phyloP scores from a whole-genome alignment of 2,113 vertebrate genomes.

The Cyrtonyx montezumae region DNA sequence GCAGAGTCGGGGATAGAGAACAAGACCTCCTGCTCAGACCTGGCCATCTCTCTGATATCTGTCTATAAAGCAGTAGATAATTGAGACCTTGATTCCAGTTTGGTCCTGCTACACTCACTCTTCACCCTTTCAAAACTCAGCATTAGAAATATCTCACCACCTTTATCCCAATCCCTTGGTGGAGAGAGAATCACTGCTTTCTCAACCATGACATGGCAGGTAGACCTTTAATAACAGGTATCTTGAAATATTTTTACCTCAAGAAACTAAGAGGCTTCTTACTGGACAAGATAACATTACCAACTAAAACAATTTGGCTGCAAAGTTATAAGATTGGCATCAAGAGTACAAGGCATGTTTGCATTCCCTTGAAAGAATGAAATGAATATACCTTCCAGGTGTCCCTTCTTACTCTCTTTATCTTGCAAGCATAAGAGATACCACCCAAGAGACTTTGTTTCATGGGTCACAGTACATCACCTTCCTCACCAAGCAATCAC shows the following conservation, averaged over 20 bases:
- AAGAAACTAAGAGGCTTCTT: neutral
- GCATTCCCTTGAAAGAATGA: neutral
- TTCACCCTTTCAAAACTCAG: neutral
- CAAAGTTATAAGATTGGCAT: neutral
- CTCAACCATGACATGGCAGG: rapidly evolving
- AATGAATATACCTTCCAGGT: neutral
- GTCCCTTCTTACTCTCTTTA: neutral
- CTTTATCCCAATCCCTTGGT: neutral
- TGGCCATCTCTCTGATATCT: neutral
- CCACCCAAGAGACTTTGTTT: neutral
- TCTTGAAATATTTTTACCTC: neutral
- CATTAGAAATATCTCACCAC: neutral
- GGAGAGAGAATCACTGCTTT: neutral
- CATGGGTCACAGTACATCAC: neutral
- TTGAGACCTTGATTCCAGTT: neutral
- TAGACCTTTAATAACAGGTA: neutral
- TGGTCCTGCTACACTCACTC: neutral
- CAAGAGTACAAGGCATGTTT: neutral
- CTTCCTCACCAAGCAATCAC: neutral
- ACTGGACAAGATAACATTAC: neutral
- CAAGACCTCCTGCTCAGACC: neutral
- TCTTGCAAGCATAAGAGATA: neutral
- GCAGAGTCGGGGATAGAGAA: rapidly evolving
- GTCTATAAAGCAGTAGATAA: neutral
- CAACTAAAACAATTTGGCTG: neutral